Percentiles rank a stretch among this genome's conserved stretches.
Conservation (phyloP, 2,888 invertebrate genomes). For the Ligdia adustata region DNA sequence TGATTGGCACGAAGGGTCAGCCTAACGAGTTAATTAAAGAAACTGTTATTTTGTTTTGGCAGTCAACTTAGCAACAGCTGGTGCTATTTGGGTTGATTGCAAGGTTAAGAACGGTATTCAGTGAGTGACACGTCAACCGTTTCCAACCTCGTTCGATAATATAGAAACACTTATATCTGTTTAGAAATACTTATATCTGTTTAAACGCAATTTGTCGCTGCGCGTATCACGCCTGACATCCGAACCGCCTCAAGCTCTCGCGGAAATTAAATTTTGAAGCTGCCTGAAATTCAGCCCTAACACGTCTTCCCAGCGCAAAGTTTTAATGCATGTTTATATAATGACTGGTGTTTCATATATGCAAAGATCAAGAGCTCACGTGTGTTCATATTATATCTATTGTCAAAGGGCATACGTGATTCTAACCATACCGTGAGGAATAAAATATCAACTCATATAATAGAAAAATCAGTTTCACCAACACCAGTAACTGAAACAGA, state of each 20-base stretch:
- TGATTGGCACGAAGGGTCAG: constrained; percentile 38
- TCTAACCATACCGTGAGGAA: too few relatives aligned
- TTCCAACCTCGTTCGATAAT: constrained; percentile 35
- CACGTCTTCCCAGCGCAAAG: constrained; percentile 7
- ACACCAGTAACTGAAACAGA: too few relatives aligned
- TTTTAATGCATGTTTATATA: constrained; percentile 15
- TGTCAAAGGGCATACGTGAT: too few relatives aligned
- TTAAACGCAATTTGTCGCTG: constrained; percentile 42
- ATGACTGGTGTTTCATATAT: background rate
- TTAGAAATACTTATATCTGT: too few relatives aligned
- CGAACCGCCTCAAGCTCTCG: constrained; percentile 35
- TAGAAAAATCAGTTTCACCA: too few relatives aligned
- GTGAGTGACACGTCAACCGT: constrained; percentile 46
- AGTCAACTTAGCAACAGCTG: constrained; percentile 40
- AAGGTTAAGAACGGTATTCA: constrained; percentile 1
- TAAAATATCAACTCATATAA: too few relatives aligned
- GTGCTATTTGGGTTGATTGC: constrained; percentile 17
- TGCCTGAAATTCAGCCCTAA: constrained; percentile 17
- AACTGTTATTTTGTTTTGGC: constrained; percentile 50
- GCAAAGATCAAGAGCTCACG: constrained; percentile 5
- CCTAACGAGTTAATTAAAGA: constrained; percentile 67
- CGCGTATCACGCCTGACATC: constrained; percentile 39
- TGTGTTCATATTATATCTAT: too few relatives aligned
- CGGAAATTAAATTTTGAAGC: constrained; percentile 51
- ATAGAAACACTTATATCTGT: constrained; percentile 29